Percentiles rank a stretch among this genome's conserved stretches.
phyloP scores from a whole-genome alignment of 2,113 vertebrate species.

The Hyperopisus bebe region DNA sequence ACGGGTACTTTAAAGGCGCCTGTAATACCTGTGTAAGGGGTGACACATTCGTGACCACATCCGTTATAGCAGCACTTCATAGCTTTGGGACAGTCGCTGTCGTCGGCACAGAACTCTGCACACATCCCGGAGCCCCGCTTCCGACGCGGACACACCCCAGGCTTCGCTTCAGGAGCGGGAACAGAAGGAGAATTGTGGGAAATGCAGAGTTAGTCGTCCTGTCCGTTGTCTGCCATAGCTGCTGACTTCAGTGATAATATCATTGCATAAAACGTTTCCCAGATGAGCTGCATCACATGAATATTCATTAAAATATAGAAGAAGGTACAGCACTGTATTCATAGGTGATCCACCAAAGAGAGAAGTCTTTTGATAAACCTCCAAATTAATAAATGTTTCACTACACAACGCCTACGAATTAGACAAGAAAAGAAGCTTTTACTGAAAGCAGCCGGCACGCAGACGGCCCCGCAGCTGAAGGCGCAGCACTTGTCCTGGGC shows the following conservation, averaged over 20 bases:
- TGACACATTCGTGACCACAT: slow-evolving; percentile 57
- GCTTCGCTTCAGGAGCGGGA: slow-evolving; percentile 43
- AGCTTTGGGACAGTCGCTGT: slow-evolving; percentile 51
- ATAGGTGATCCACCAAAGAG: background rate
- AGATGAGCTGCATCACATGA: background rate
- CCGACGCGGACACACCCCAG: slow-evolving; percentile 47
- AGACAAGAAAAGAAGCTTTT: slow-evolving; percentile 20
- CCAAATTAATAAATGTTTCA: background rate
- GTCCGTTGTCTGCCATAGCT: background rate
- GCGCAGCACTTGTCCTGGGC: slow-evolving; percentile 50
- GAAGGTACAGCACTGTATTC: background rate
- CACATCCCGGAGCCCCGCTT: slow-evolving; percentile 44
- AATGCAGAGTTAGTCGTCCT: background rate
- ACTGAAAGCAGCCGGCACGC: slow-evolving; percentile 55
- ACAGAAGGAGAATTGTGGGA: background rate
- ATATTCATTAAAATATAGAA: background rate
- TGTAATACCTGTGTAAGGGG: slow-evolving; percentile 53
- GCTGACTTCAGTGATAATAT: background rate
- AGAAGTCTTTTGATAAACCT: background rate
- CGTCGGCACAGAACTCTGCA: slow-evolving; percentile 52
- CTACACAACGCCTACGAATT: background rate
- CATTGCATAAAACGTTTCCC: background rate
- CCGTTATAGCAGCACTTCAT: slow-evolving; percentile 66
- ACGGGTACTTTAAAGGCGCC: background rate
- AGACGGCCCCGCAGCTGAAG: slow-evolving; percentile 49